Conservation (phyloP, 2,797 vertebrate genomes). For the Crax fasciolata region DNA sequence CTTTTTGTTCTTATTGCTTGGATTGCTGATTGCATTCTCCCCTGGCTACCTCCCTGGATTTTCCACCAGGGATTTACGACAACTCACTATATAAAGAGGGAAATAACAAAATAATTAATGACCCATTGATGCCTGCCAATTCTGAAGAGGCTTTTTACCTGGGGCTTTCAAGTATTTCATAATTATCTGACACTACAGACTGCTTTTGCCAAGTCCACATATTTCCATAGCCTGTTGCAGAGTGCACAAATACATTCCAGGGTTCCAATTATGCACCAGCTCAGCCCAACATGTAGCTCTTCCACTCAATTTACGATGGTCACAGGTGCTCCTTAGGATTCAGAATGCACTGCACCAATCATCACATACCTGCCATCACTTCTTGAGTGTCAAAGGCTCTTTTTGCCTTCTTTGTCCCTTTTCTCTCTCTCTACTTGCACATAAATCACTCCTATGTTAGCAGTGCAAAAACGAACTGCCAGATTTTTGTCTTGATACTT, state of each 20-base stretch:
- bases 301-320: conserved; percentile 44
- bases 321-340: conserved; percentile 56
- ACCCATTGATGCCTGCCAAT: conserved; percentile 60
- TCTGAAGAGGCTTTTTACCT: conserved; percentile 76
- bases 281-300: conserved; percentile 7
- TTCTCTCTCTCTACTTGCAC: accelerated
- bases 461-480: accelerated
- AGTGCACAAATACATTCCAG: conserved; percentile 47
- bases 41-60: conserved; percentile 50
- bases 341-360: background rate
- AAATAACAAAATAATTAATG: conserved; percentile 78
- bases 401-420: conserved; percentile 1
- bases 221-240: conserved; percentile 43
- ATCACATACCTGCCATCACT: conserved; percentile 34
- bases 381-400: conserved; percentile 36
- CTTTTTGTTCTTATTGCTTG: conserved; percentile 67
- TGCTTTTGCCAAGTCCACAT: conserved; percentile 59
- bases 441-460: background rate
- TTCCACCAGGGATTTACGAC: conserved; percentile 57
- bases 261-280: background rate
- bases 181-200: conserved; percentile 59
- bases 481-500: background rate
- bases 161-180: conserved; percentile 70
- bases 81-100: conserved; percentile 54
- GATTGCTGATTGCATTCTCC: conserved; percentile 53